Evolutionary conservation across 2,113 vertebrate species (phyloP), one percentile per base, ranked within the genome.

Genomic region (Alectura lathami): DNA sequence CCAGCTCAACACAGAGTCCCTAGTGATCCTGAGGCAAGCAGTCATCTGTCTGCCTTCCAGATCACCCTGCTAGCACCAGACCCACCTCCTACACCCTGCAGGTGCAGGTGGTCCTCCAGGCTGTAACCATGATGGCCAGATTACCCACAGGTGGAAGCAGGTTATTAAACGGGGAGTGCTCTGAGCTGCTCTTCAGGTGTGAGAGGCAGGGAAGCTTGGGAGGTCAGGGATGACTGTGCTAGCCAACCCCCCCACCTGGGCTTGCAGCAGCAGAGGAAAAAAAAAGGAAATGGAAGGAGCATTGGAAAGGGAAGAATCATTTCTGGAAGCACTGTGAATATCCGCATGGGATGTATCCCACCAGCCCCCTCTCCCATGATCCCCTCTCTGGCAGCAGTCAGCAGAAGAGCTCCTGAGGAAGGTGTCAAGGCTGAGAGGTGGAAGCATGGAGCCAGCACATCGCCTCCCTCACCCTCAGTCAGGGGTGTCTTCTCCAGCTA

Each of bases 291-390:
- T 7, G 60, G 42, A 56, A 20, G 27, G 38, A 47, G 24, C 42
- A 75, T 26, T 59, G 29, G 29, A 40, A 86, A 62, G 8, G 60
- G 42, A 56, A 20, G 27, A 51, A 47, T 32, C 42, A 75, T 26
- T 59, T 38, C 34, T 32, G 8, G 22, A 1, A 68, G 3, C 13
- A 38, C 13, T 87, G 63, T 34, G 83, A 89, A 69, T 47, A 20
- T 17, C 7, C 26, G 40, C 0, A 0, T 73, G 36, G 34, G 42
- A 45, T 54, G 18, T 69, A 73, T 62, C 20, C 18, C 16, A 72
- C 22, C 40, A 60, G 14, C 38, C 12, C 51, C 34, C 26, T 53
- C 60, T 80, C 94, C 83, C 32, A 32, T 36, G 6, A 3, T 36
- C 11, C n/a, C 11, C 7, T 23, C 11, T 60, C 47, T 42, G 42